A percentile compares a stretch with the other conserved stretches of the same genome.
Conservation (phyloP, 2,797 vertebrate genomes). For the Argyrosomus regius region DNA sequence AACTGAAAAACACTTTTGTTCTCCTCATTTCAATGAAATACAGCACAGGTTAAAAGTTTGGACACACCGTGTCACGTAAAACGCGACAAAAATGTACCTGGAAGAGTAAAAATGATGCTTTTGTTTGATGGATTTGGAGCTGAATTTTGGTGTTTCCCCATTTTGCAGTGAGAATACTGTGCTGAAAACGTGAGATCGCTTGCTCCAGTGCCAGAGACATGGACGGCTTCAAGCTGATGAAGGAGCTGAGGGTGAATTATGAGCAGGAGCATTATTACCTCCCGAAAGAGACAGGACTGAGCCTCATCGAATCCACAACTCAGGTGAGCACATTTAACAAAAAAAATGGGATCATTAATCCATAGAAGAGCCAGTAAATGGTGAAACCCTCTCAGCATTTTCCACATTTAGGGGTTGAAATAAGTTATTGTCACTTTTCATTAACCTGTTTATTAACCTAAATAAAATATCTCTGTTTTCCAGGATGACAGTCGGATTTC, state of each 20-base stretch:
- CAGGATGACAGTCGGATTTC: constrained; percentile 92
- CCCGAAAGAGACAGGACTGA: constrained; percentile 92
- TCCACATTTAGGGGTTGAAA: not conserved
- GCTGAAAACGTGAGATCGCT: constrained; percentile 6
- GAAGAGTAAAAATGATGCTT: not conserved
- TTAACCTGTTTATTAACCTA: not conserved
- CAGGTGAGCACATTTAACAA: constrained; percentile 82
- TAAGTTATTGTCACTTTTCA: too few relatives aligned
- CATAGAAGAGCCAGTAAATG: not conserved
- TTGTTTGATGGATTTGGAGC: not conserved
- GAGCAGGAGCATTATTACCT: constrained; percentile 92
- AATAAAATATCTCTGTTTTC: not conserved
- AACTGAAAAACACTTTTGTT: not conserved
- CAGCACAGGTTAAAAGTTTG: too few relatives aligned
- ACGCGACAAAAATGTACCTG: not conserved
- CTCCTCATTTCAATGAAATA: too few relatives aligned
- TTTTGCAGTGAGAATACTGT: constrained; percentile 59
- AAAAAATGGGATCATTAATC: not conserved
- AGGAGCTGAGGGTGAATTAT: constrained; percentile 90
- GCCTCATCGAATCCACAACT: constrained; percentile 89
- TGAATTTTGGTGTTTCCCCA: not conserved
- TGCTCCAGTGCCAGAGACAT: constrained; percentile 72
- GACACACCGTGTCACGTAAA: too few relatives aligned
- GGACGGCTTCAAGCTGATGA: constrained; percentile 91
- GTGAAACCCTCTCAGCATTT: not conserved